phyloP scores from a whole-genome alignment of 2,797 vertebrate species.

The Microctenopoma steveboyesi region DNA sequence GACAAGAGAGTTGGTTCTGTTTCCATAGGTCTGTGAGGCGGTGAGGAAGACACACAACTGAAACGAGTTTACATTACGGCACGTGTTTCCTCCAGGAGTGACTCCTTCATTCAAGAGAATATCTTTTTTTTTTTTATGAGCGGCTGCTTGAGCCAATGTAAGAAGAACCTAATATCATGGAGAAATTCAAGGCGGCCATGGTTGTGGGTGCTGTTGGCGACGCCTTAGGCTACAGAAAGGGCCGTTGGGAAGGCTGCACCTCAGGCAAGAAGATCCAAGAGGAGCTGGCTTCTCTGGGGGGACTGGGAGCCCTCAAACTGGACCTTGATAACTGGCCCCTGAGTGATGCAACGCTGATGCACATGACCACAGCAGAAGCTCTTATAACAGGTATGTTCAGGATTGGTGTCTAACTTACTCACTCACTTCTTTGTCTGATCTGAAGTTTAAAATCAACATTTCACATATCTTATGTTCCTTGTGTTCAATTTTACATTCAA shows the following conservation, averaged over 20 bases:
- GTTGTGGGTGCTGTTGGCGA: constrained; percentile 91
- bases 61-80: constrained; percentile 2
- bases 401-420: not conserved
- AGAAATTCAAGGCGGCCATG: constrained; percentile 94
- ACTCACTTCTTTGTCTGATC: not conserved
- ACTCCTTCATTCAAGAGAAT: not conserved
- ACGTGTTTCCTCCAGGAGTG: not conserved
- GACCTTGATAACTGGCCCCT: constrained; percentile 92
- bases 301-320: constrained; percentile 86
- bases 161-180: constrained; percentile 78
- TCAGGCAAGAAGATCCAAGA: constrained; percentile 88
- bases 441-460: not conserved
- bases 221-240: constrained; percentile 90
- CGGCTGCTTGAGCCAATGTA: not conserved
- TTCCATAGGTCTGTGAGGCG: constrained; percentile 1
- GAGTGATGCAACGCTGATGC: constrained; percentile 93
- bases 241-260: constrained; percentile 83
- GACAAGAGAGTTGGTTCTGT: not conserved
- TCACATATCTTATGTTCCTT: not conserved
- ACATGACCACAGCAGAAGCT: constrained; percentile 93
- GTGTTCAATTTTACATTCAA: not conserved
- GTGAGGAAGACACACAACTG: constrained; percentile 7
- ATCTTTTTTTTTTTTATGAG: not conserved
- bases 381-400: constrained; percentile 89
- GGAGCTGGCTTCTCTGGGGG: constrained; percentile 87